These are phyloP conservation scores for Bos javanicus DNA, from an alignment of 2,113 vertebrate species.

Conservation along the genomic window DNA sequence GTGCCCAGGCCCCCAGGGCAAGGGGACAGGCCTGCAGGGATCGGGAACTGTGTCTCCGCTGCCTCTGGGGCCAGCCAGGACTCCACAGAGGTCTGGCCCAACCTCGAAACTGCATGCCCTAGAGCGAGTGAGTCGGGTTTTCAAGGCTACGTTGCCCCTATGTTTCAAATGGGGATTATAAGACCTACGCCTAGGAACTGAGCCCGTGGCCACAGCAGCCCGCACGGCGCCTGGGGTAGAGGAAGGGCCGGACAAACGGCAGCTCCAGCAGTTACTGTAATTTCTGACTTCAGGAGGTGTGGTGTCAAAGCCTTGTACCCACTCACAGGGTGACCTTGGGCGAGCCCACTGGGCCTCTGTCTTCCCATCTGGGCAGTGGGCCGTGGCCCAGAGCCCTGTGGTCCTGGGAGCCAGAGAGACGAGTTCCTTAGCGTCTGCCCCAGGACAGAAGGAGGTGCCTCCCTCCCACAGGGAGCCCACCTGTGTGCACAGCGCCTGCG, in stretches of 20 bases:
- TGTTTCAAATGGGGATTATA: not conserved
- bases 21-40: not conserved
- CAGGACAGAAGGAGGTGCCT: not conserved
- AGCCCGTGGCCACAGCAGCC: not conserved
- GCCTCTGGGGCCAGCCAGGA: not conserved
- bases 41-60: not conserved
- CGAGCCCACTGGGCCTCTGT: not conserved
- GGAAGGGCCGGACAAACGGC: not conserved
- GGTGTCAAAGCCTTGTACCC: not conserved
- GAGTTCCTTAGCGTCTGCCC: not conserved
- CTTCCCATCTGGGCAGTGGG: not conserved
- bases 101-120: not conserved
- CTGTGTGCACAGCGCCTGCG: accelerated
- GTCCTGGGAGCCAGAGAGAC: not conserved
- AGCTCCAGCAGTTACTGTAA: not conserved
- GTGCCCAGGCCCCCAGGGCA: not conserved
- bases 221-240: not conserved
- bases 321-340: not conserved
- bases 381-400: not conserved
- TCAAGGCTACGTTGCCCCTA: accelerated
- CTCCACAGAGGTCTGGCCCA: not conserved
- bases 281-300: not conserved
- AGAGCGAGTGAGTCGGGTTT: not conserved
- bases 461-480: accelerated
- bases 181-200: not conserved